These are phyloP conservation scores for Xenopus tropicalis DNA, from an alignment of 2,113 vertebrate genomes.

Conservation along the genomic window DNA sequence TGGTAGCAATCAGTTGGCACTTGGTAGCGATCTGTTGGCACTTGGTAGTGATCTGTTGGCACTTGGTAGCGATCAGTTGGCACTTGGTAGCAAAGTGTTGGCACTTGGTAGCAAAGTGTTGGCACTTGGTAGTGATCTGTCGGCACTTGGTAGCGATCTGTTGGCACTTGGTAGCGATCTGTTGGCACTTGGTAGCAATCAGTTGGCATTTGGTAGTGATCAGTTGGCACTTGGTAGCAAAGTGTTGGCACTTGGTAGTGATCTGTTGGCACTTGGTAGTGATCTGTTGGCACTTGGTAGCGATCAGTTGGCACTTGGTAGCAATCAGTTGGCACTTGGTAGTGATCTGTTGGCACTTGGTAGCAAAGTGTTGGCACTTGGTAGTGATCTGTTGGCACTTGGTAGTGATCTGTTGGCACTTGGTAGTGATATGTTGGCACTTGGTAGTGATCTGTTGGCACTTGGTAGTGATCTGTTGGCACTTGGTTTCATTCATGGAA, in stretches of 20 bases:
- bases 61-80: conserved; percentile 74
- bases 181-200: conserved; percentile 73
- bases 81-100: conserved; percentile 74
- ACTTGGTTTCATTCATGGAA: conserved; percentile 67
- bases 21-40: conserved; percentile 75
- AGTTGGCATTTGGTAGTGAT: too few species aligned
- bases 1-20: too few species aligned
- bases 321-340: too few species aligned
- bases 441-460: conserved; percentile 74
- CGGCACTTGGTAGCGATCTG: conserved; percentile 73
- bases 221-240: conserved; percentile 73
- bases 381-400: conserved; percentile 74
- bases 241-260: too few species aligned
- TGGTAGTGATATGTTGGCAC: conserved; percentile 73
- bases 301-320: conserved; percentile 74
- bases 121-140: too few species aligned
- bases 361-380: too few species aligned
- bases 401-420: conserved; percentile 74
- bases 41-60: conserved; percentile 74
- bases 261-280: conserved; percentile 74
- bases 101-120: too few species aligned
- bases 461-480: conserved; percentile 72
- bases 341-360: conserved; percentile 74
- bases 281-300: conserved; percentile 74
- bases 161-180: conserved; percentile 74